These are phyloP conservation scores for Zaprionus ghesquierei DNA, from an alignment of 1,140 invertebrate species.

Conservation along the genomic window DNA sequence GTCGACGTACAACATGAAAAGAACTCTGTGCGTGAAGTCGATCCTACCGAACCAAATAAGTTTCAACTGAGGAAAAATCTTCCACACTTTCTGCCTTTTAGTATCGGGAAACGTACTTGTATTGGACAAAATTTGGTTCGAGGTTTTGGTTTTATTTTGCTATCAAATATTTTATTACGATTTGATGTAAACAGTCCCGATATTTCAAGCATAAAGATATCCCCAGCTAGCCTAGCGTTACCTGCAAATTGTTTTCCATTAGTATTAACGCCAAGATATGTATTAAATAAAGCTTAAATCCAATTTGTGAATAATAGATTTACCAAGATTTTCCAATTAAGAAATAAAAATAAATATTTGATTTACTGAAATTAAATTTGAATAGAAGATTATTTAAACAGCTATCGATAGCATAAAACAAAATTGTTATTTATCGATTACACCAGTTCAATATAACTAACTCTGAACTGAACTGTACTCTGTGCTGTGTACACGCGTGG, in stretches of 20 bases:
- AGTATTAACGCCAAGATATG: conserved; percentile 36
- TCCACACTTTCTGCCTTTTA: conserved; percentile 93
- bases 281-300: background rate
- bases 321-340: too few relatives aligned
- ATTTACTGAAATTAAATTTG: background rate
- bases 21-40: background rate
- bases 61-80: conserved; percentile 83
- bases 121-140: conserved; percentile 93
- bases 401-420: background rate
- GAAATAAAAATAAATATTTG: background rate
- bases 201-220: conserved; percentile 84
- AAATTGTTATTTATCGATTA: background rate
- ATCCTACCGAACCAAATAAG: background rate
- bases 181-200: conserved; percentile 87
- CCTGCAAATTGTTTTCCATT: conserved; percentile 86
- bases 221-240: conserved; percentile 87
- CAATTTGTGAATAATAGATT: background rate
- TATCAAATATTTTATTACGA: conserved; percentile 89
- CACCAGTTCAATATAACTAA: background rate
- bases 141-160: conserved; percentile 88
- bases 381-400: background rate
- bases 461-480: background rate
- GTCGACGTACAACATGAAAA: conserved; percentile 25
- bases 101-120: conserved; percentile 93
- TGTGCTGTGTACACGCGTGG: background rate